These are phyloP conservation scores for Hedya salicella DNA, from an alignment of 2,888 invertebrate genomes.

Conservation along the genomic window DNA sequence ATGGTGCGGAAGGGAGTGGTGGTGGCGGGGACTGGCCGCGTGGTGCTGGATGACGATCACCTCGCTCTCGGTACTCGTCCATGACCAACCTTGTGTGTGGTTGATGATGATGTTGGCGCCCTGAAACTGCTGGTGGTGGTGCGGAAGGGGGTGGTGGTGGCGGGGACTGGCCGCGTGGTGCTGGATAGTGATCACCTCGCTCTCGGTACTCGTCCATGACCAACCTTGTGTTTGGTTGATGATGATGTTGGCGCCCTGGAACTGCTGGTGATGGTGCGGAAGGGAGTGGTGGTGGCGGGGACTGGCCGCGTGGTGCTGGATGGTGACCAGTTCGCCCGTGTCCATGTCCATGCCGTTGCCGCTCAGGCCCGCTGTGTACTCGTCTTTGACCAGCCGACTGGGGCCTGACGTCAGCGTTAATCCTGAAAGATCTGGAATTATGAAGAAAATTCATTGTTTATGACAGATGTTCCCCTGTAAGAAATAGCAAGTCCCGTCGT, in stretches of 20 bases:
- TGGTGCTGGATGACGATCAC: conserved; percentile 60
- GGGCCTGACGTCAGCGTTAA: conserved; percentile 94
- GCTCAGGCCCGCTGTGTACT: conserved; percentile 92
- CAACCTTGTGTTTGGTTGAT: conserved; percentile 83
- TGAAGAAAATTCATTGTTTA: background rate
- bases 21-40: conserved; percentile 79
- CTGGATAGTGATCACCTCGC: conserved; percentile 56
- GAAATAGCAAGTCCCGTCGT: too few species aligned
- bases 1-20: conserved; percentile 76
- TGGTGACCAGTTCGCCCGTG: conserved; percentile 78
- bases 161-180: conserved; percentile 80
- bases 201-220: conserved; percentile 77
- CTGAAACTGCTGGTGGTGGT: conserved; percentile 79
- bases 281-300: conserved; percentile 78
- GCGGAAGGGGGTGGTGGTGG: conserved; percentile 76
- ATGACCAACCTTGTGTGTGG: conserved; percentile 80
- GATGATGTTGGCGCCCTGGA: conserved; percentile 75
- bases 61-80: conserved; percentile 83
- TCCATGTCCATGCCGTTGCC: conserved; percentile 86
- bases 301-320: conserved; percentile 81
- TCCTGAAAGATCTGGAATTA: conserved; percentile 93
- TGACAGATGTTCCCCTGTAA: too few species aligned
- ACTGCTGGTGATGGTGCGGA: conserved; percentile 78
- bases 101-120: conserved; percentile 77
- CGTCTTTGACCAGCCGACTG: conserved; percentile 95